These are phyloP conservation scores for Anisognathus igniventris DNA, from an alignment of 2,797 vertebrate species.

Conservation along the genomic window DNA sequence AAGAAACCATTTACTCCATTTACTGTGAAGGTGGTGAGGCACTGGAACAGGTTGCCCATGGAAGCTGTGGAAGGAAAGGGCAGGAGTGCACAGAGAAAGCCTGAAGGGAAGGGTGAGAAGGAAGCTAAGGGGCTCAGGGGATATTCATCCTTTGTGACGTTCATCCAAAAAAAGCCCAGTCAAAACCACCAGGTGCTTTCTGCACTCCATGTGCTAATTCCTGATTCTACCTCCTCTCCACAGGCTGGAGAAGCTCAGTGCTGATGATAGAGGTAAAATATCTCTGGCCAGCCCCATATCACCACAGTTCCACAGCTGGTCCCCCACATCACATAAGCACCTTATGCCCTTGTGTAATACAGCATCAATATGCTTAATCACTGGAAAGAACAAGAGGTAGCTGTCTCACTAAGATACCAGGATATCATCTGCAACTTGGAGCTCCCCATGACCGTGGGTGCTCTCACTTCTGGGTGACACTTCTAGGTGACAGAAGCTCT, in stretches of 20 bases:
- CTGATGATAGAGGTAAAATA: not conserved
- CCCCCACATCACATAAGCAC: not conserved
- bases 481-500: not conserved
- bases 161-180: not conserved
- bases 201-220: not conserved
- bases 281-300: not conserved
- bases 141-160: not conserved
- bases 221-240: not conserved
- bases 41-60: not conserved
- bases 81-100: not conserved
- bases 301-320: not conserved
- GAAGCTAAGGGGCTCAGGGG: not conserved
- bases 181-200: not conserved
- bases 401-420: not conserved
- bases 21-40: not conserved
- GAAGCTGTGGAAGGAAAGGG: not conserved
- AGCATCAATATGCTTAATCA: not conserved
- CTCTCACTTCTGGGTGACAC: not conserved
- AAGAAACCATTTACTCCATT: not conserved
- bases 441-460: not conserved
- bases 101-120: not conserved
- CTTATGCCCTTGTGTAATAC: not conserved
- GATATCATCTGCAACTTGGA: not conserved
- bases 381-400: not conserved
- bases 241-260: not conserved